Percentiles rank a stretch among this genome's conserved stretches.
These are phyloP conservation scores for Drosophila pruinosa DNA, from an alignment of 1,140 invertebrate species.

Conservation along the genomic window DNA sequence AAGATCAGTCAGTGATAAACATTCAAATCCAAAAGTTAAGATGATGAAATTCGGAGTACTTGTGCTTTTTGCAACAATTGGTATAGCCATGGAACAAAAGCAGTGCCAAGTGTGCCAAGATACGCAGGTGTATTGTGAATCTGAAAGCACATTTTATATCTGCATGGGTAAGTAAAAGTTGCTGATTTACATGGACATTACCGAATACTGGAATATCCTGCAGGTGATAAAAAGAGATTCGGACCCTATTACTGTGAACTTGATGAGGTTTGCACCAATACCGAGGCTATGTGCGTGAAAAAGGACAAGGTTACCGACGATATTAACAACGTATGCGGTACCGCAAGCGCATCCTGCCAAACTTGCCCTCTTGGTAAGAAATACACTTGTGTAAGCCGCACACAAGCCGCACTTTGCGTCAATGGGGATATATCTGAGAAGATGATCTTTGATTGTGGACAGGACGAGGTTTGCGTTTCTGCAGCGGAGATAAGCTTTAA, in stretches of 20 bases:
- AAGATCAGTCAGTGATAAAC: slow-evolving; percentile 23
- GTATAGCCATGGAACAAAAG: neutral
- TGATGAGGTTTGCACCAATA: slow-evolving; percentile 48
- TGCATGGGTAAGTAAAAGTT: slow-evolving; percentile 44
- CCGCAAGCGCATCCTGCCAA: slow-evolving; percentile 16
- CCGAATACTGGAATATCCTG: neutral
- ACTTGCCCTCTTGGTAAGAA: neutral
- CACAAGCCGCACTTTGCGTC: slow-evolving; percentile 45
- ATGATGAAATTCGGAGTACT: slow-evolving; percentile 22
- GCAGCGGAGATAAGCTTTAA: neutral
- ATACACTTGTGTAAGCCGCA: slow-evolving; percentile 52
- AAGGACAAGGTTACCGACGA: neutral
- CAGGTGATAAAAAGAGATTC: neutral
- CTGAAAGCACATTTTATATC: slow-evolving; percentile 34
- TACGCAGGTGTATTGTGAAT: slow-evolving; percentile 32
- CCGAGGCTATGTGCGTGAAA: slow-evolving; percentile 17
- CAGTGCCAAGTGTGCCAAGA: slow-evolving; percentile 32
- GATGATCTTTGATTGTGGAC: slow-evolving; percentile 19
- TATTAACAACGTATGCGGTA: slow-evolving; percentile 28
- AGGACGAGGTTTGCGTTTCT: slow-evolving; percentile 40
- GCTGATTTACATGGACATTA: neutral
- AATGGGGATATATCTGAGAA: neutral
- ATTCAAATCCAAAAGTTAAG: neutral
- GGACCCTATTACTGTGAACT: neutral
- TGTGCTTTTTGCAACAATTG: neutral